Conservation (phyloP, 2,888 invertebrate genomes). For the Sialis fuliginosa region DNA sequence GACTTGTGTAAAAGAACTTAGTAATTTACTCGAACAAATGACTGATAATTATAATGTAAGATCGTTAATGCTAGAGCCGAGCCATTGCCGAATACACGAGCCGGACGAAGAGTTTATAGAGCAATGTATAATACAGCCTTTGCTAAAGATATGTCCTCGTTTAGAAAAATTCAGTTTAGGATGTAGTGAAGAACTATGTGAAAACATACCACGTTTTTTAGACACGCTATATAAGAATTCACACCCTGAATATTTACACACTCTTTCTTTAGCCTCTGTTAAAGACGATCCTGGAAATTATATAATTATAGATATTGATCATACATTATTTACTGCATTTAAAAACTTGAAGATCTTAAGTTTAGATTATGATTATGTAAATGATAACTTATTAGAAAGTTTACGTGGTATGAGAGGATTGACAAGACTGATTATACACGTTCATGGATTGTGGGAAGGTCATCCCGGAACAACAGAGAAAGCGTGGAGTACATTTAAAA, state of each 20-base stretch:
- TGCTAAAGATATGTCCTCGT: constrained; percentile 17
- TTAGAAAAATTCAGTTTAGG: constrained; percentile 23
- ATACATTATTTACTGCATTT: constrained; percentile 38
- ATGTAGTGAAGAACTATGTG: constrained; percentile 22
- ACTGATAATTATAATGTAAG: constrained; percentile 21
- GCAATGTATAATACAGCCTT: constrained; percentile 13
- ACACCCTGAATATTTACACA: constrained; percentile 34
- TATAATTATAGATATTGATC: constrained; percentile 34
- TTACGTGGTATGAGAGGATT: constrained; percentile 22
- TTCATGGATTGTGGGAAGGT: constrained; percentile 45
- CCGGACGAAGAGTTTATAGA: constrained; percentile 13
- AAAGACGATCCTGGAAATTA: constrained; percentile 56
- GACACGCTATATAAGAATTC: constrained; percentile 18
- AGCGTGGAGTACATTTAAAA: constrained; percentile 41
- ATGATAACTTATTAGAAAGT: constrained; percentile 26
- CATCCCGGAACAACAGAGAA: constrained; percentile 43
- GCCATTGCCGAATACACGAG: constrained; percentile 22
- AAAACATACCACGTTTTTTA: constrained; percentile 18
- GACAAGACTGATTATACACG: constrained; percentile 45
- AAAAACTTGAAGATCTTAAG: constrained; percentile 35
- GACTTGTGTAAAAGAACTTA: constrained; percentile 21
- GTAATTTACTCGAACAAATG: constrained; percentile 20
- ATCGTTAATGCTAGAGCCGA: constrained; percentile 22
- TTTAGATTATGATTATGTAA: constrained; percentile 36
- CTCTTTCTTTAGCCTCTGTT: constrained; percentile 50